Base-by-base conservation (phyloP, 2,888 invertebrate species). In the Heliconius charithonia region DNA sequence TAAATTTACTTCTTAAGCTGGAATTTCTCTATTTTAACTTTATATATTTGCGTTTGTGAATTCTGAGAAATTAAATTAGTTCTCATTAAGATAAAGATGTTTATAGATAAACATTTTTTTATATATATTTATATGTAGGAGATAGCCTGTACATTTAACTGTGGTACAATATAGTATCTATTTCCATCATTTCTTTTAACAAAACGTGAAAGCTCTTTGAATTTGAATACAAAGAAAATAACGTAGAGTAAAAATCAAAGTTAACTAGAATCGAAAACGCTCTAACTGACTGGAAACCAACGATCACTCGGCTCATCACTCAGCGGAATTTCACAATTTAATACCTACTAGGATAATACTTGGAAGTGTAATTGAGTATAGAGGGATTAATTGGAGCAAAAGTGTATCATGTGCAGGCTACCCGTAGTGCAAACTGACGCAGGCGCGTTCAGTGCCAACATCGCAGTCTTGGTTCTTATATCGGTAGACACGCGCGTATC, bases 361-460 rank as follows among this genome's bases (percentile, higher is more conserved):
- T 78, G 80, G 79, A 78, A 90, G 87, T 92, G 90, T 93, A 94
- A 94, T 93, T 91, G 90, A 93, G 92, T 91, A 90, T 89, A 88
- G 89, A 90, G 87, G 89, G 89, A 94, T 94, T 94, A 94, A 94
- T 94, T 94, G 92, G 92, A 90, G 92, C 91, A 91, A 92, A 92
- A 94, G 93, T 93, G 91, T 94, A 94, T 93, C 92, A 92, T 86
- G 92, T 93, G 92, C 93, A 92, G 90, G 88, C 86, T 87, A 74
- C 81, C 86, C 85, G 87, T 91, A 89, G 90, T 91, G 91, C 89
- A 90, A 89, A 89, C 87, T 87, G 90, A 94, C 94, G 94, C 94
- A 93, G 89, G 94, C 94, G 94, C 94, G 83, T 90, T 82, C 87
- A 86, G 85, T 83, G 82, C 84, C 83, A 79, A 84, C 87, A 88